phyloP scores from a whole-genome alignment of 2,113 vertebrate genomes.

The Blennius ocellaris region DNA sequence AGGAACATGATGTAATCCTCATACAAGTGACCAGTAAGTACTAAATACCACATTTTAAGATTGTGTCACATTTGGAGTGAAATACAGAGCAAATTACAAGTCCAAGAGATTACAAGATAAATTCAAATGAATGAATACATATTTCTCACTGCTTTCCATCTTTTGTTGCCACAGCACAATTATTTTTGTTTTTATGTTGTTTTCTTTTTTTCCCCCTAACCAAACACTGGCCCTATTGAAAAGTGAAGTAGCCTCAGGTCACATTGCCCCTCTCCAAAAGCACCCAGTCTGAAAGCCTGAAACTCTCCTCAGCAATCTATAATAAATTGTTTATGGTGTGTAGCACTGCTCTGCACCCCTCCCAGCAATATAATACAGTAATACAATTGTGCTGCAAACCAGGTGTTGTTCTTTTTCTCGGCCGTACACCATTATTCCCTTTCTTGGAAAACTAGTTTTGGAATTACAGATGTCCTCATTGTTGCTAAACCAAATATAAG shows the following conservation, averaged over 20 bases:
- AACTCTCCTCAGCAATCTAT: slow-evolving; percentile 19
- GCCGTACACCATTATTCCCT: too few species aligned
- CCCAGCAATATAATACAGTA: neutral
- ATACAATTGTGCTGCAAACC: slow-evolving; percentile 5
- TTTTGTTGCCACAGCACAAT: slow-evolving; percentile 21
- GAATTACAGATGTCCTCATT: neutral
- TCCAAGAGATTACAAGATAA: too few species aligned
- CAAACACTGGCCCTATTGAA: slow-evolving; percentile 29
- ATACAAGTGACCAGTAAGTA: too few species aligned
- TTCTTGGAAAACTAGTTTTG: neutral
- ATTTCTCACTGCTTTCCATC: too few species aligned
- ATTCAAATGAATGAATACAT: too few species aligned
- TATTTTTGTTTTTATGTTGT: slow-evolving; percentile 8
- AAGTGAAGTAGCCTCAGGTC: slow-evolving; percentile 7
- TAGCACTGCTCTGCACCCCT: slow-evolving; percentile 5
- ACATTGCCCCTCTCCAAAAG: slow-evolving; percentile 26
- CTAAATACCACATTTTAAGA: too few species aligned
- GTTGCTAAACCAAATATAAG: neutral
- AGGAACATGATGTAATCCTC: too few species aligned
- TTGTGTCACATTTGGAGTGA: too few species aligned
- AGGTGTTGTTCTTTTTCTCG: neutral
- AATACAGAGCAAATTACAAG: too few species aligned
- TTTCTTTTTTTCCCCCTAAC: slow-evolving; percentile 34
- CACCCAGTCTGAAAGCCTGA: slow-evolving; percentile 6
- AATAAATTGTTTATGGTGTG: slow-evolving; percentile 18